phyloP scores from a whole-genome alignment of 2,113 vertebrate species.

The Lampris incognitus region DNA sequence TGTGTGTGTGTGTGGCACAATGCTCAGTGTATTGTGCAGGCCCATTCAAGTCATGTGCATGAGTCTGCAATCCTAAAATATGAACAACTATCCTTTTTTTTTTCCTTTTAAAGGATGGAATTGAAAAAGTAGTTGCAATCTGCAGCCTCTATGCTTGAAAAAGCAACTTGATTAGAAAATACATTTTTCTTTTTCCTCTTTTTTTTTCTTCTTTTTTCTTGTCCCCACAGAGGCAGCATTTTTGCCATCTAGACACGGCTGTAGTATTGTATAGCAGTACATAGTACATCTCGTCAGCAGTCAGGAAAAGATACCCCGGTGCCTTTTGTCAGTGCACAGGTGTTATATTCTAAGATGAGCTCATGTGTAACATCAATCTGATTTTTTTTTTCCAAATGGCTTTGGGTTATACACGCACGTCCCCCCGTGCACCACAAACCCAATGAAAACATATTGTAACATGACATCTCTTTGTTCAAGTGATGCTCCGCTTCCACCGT shows the following conservation, averaged over 20 bases:
- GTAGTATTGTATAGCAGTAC: conserved; percentile 4
- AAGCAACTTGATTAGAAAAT: conserved; percentile 25
- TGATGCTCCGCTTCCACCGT: conserved; percentile 19
- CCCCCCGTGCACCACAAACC: background rate
- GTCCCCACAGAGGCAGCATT: conserved; percentile 4
- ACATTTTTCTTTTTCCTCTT: conserved; percentile 2
- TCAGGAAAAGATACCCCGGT: conserved; percentile 53
- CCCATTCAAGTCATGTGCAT: background rate
- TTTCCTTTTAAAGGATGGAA: conserved; percentile 4
- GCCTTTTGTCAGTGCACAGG: conserved; percentile 35
- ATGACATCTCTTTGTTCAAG: background rate
- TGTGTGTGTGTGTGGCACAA: no score
- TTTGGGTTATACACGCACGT: conserved; percentile 7
- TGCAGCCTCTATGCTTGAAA: conserved; percentile 19
- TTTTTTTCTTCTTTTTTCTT: background rate
- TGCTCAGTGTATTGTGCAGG: background rate
- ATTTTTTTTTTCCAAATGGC: conserved; percentile 22
- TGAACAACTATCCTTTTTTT: conserved; percentile 3
- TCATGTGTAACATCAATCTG: conserved; percentile 47
- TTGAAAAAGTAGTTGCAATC: background rate
- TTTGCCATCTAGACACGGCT: conserved; percentile 13
- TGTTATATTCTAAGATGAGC: conserved; percentile 40
- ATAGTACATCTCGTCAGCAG: conserved; percentile 19
- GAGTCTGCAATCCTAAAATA: conserved; percentile 17
- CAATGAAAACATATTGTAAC: conserved; percentile 8